These are phyloP conservation scores for Hyles lineata DNA, from an alignment of 2,888 invertebrate genomes.

Conservation along the genomic window DNA sequence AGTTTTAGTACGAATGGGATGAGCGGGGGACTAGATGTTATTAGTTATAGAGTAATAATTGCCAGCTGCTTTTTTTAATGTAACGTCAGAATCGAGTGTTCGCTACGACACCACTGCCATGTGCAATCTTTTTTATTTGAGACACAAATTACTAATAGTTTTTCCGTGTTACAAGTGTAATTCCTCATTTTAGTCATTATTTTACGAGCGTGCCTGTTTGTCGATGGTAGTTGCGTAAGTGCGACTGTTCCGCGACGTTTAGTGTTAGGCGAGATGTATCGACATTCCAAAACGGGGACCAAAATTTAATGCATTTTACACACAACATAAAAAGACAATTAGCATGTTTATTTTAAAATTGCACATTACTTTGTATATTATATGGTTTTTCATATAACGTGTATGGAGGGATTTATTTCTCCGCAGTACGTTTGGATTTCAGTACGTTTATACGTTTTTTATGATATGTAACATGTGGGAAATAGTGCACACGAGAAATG, in stretches of 20 bases:
- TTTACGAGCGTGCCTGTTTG: constrained; percentile 69
- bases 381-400: constrained; percentile 21
- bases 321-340: constrained; percentile 56
- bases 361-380: constrained; percentile 44
- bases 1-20: constrained; percentile 46
- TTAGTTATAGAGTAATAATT: constrained; percentile 76
- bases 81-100: constrained; percentile 76
- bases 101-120: constrained; percentile 82
- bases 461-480: constrained; percentile 3
- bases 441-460: constrained; percentile 5
- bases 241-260: constrained; percentile 58
- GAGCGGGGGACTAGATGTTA: constrained; percentile 75
- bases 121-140: constrained; percentile 75
- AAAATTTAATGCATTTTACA: constrained; percentile 62
- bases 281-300: constrained; percentile 82
- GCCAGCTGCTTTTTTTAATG: constrained; percentile 81
- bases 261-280: constrained; percentile 46
- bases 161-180: constrained; percentile 66
- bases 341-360: constrained; percentile 48
- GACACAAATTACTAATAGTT: constrained; percentile 71
- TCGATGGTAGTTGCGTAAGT: constrained; percentile 58
- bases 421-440: constrained; percentile 11
- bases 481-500: constrained; percentile 16
- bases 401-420: constrained; percentile 1
- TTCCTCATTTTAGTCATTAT: constrained; percentile 75